A percentile compares a stretch with the other conserved stretches of the same genome.
These are phyloP conservation scores for Perdita meconis DNA, from an alignment of 2,888 invertebrate species.

Conservation along the genomic window DNA sequence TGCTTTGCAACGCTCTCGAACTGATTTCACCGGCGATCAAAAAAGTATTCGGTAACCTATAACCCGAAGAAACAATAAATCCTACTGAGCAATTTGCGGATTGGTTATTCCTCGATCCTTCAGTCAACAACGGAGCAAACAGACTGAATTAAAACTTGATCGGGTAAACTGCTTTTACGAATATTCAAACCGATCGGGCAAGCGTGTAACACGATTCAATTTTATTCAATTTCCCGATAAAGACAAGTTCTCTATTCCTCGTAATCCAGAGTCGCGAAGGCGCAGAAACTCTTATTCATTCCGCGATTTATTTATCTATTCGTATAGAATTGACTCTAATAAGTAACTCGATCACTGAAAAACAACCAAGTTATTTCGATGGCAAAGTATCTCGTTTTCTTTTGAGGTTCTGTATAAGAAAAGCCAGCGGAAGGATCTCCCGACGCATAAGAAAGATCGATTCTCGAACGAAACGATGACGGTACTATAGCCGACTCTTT, in stretches of 20 bases:
- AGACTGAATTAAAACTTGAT: constrained; percentile 11
- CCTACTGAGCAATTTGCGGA: neutral
- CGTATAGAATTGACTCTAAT: neutral
- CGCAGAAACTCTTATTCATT: neutral
- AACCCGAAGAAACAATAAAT: neutral
- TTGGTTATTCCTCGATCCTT: neutral
- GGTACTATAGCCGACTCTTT: constrained; percentile 15
- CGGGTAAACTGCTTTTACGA: constrained; percentile 23
- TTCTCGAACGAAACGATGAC: constrained; percentile 4
- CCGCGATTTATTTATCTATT: neutral
- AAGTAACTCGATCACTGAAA: neutral
- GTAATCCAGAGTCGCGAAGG: neutral
- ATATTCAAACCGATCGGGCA: constrained; percentile 42
- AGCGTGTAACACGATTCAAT: neutral
- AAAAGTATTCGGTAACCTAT: neutral
- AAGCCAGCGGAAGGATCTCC: constrained; percentile 11
- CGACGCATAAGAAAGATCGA: constrained; percentile 21
- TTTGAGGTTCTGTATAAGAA: neutral
- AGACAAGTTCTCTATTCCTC: constrained; percentile 15
- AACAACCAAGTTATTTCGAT: neutral
- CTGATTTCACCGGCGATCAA: no score
- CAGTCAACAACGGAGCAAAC: neutral
- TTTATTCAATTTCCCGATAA: constrained; percentile 11
- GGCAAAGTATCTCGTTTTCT: neutral
- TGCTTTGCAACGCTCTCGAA: no score